A percentile compares a stretch with the other conserved stretches of the same genome.
Evolutionary conservation across 2,888 invertebrate genomes (phyloP).

Genomic region (Drosophila stalkeri): DNA sequence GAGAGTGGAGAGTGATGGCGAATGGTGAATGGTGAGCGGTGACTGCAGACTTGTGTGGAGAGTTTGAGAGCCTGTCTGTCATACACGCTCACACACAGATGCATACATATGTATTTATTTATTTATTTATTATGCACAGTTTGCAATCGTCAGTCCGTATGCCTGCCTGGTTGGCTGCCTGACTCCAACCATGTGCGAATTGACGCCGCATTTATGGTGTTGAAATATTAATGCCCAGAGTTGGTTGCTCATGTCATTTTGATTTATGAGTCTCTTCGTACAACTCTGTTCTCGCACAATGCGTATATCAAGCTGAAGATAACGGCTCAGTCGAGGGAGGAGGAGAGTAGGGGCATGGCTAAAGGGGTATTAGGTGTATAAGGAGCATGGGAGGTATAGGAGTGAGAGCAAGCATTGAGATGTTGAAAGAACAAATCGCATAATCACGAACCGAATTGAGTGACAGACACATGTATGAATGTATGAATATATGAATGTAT

Average conservation of each 20-base stretch:
- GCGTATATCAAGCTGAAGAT: conserved; percentile 23
- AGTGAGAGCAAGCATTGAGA: conserved; percentile 60
- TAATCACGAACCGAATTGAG: conserved; percentile 22
- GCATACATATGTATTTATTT: conserved; percentile 20
- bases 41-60: conserved; percentile 5
- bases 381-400: conserved; percentile 2
- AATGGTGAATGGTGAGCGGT: conserved; percentile 3
- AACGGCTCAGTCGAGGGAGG: background rate
- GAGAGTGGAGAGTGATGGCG: background rate
- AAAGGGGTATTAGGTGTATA: conserved; percentile 1
- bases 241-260: conserved; percentile 79
- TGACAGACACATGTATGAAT: conserved; percentile 38
- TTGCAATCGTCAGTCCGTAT: conserved; percentile 60
- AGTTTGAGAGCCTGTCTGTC: conserved; percentile 49
- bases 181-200: conserved; percentile 70
- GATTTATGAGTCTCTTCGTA: conserved; percentile 67
- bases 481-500: background rate
- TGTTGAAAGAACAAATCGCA: conserved; percentile 61
- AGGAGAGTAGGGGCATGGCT: background rate
- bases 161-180: conserved; percentile 18
- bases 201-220: conserved; percentile 82
- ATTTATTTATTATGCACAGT: conserved; percentile 80
- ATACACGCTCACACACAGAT: background rate
- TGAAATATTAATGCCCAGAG: conserved; percentile 82
- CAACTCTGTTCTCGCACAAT: conserved; percentile 45